These are phyloP conservation scores for Xanthorhoe designata DNA, from an alignment of 2,888 invertebrate genomes.

Conservation along the genomic window DNA sequence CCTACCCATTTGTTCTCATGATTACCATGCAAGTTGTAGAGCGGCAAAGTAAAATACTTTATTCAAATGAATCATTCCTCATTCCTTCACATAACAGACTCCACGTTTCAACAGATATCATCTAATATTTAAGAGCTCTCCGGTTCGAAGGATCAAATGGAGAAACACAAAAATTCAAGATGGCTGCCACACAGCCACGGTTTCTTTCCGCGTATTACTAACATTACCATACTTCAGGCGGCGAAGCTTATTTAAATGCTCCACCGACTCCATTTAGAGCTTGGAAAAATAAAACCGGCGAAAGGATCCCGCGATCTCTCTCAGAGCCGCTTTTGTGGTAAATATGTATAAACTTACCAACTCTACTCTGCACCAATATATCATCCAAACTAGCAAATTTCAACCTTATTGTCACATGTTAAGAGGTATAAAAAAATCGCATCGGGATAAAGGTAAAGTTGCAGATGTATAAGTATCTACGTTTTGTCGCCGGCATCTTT, in stretches of 20 bases:
- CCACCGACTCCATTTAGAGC: slow-evolving; percentile 86
- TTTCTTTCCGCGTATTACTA: slow-evolving; percentile 82
- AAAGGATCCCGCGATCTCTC: slow-evolving; percentile 82
- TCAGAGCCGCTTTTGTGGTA: slow-evolving; percentile 85
- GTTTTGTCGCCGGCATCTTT: slow-evolving; percentile 81
- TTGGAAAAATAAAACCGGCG: slow-evolving; percentile 84
- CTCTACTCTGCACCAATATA: slow-evolving; percentile 46
- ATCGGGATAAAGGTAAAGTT: slow-evolving; percentile 46
- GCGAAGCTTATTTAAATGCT: slow-evolving; percentile 85
- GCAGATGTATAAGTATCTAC: slow-evolving; percentile 76
- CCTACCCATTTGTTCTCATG: no score
- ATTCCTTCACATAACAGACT: slow-evolving; percentile 23
- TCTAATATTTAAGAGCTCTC: slow-evolving; percentile 49
- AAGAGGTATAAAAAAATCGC: slow-evolving; percentile 34
- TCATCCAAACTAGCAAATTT: slow-evolving; percentile 44
- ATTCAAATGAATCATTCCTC: slow-evolving; percentile 23
- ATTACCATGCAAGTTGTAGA: background rate
- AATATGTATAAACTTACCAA: slow-evolving; percentile 82
- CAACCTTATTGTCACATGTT: slow-evolving; percentile 49
- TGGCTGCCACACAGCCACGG: slow-evolving; percentile 74
- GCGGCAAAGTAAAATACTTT: slow-evolving; percentile 7
- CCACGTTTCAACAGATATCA: slow-evolving; percentile 41
- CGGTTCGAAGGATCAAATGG: slow-evolving; percentile 51
- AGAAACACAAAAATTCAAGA: slow-evolving; percentile 73
- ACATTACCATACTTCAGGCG: slow-evolving; percentile 85